A percentile compares a stretch with the other conserved stretches of the same genome.
Evolutionary conservation across 2,797 vertebrate genomes (phyloP).

Genomic region (Psittacula echo): DNA sequence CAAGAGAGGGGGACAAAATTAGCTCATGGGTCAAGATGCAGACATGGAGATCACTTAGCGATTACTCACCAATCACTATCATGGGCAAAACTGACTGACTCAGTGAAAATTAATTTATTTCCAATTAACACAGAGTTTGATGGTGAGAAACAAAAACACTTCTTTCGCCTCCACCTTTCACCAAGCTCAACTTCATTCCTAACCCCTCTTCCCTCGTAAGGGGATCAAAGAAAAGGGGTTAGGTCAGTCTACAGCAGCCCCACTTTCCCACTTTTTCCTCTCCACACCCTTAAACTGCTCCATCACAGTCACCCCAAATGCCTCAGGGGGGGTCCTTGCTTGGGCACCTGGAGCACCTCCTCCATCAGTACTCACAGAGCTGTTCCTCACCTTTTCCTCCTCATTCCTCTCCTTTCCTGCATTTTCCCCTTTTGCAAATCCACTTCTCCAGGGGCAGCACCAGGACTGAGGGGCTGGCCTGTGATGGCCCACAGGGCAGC

Average conservation of each 20-base stretch:
- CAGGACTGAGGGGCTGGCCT: not conserved
- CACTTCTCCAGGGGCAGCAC: no score
- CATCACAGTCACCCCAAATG: not conserved
- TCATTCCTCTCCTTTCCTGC: rapidly evolving
- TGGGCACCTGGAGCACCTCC: rapidly evolving
- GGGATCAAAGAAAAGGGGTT: rapidly evolving
- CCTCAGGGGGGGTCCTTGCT: not conserved
- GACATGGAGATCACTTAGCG: not conserved
- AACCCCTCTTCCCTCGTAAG: rapidly evolving
- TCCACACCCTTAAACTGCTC: not conserved
- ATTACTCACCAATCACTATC: not conserved
- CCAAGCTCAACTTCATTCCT: not conserved
- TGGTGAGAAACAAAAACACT: not conserved
- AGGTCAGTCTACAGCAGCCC: not conserved
- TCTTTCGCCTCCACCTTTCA: not conserved
- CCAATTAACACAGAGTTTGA: not conserved
- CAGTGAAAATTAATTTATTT: not conserved
- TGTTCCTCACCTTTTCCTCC: not conserved
- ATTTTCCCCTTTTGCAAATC: no score
- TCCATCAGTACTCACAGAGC: not conserved
- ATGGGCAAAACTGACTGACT: not conserved
- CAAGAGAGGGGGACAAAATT: not conserved
- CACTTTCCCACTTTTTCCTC: rapidly evolving
- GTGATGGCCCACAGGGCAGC: not conserved
- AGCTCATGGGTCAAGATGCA: not conserved